phyloP scores from a whole-genome alignment of 2,113 vertebrate genomes.

The Hydrolagus affinis region DNA sequence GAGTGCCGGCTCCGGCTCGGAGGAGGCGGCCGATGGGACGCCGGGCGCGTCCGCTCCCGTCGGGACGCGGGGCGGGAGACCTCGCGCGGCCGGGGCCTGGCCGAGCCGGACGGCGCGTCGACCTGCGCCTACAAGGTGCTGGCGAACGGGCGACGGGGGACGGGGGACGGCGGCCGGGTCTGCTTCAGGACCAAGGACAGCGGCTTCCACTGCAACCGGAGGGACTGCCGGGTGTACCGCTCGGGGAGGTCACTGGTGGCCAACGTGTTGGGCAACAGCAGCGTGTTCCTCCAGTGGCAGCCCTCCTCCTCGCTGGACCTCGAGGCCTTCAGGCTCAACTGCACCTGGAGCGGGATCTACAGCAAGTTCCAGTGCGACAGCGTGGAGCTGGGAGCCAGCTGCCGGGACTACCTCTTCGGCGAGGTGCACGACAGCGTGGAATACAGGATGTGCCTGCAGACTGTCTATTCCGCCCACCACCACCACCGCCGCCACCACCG shows the following conservation, averaged over 20 bases:
- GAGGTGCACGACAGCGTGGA: slow-evolving; percentile 82
- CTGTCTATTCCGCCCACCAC: slow-evolving; percentile 49
- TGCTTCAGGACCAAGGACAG: slow-evolving; percentile 69
- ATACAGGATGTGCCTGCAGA: slow-evolving; percentile 80
- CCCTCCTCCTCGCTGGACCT: slow-evolving; percentile 42
- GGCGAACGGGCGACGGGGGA: slow-evolving; percentile 40
- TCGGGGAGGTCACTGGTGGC: slow-evolving; percentile 64
- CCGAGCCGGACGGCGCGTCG: background rate
- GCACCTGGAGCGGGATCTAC: slow-evolving; percentile 90
- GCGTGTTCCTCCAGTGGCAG: slow-evolving; percentile 81
- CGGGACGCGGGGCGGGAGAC: slow-evolving; percentile 40
- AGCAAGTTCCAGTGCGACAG: slow-evolving; percentile 82
- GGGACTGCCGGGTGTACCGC: slow-evolving; percentile 59
- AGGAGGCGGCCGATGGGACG: slow-evolving; percentile 20
- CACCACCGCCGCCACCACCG: slow-evolving; percentile 38
- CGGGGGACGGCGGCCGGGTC: slow-evolving; percentile 52
- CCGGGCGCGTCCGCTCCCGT: slow-evolving; percentile 45
- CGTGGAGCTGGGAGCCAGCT: slow-evolving; percentile 72
- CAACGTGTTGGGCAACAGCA: slow-evolving; percentile 77
- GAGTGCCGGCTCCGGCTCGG: too few species aligned
- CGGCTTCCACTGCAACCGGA: slow-evolving; percentile 61
- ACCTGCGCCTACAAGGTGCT: slow-evolving; percentile 59
- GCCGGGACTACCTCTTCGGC: slow-evolving; percentile 75
- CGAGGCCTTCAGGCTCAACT: slow-evolving; percentile 74
- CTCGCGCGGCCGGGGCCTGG: background rate